Evolutionary conservation across 2,888 invertebrate species (phyloP), one percentile per base, ranked within the genome.

Genomic region (Arctia plantaginis): DNA sequence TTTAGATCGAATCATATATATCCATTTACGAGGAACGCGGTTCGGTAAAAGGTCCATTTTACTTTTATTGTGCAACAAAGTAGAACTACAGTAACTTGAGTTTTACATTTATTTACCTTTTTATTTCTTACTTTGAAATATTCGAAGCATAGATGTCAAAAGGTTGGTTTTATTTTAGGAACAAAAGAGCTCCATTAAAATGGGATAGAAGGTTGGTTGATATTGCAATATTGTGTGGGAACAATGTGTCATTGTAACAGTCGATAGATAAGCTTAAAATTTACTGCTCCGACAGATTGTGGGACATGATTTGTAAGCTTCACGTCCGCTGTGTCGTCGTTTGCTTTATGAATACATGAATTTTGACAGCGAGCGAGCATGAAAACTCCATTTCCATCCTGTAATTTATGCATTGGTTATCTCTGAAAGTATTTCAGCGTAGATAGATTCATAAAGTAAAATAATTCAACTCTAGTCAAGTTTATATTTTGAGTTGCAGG

Each of bases 1-100:
- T 91, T 90, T 88, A 84, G 81, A 89, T 88, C 86, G 87, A 89
- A 90, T 89, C 87, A 89, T 88, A 86, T 81, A 86, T 88, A 87
- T 83, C 84, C 81, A 78, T 81, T 81, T 80, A 78, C 78, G 77
- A 77, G 72, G 75, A 74, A 78, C 39, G 75, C 74, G 69, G 73
- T 77, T 81, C 77, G 72, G 76, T 82, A 80, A 69, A 77, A 75
- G 72, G 69, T 18, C 65, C 74, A 76, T 75, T 79, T 78, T 74
- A 77, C 79, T 82, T 84, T 80, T 82, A 80, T 75, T 75, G 75
- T 70, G 65, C 69, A 55, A 30, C 27, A 41, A 23, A 65, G 69
- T 55, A 75, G 33, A 72, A 76, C 33, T 70, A 73, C 66, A 55
- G 69, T 27, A 20, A 64, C 39, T 71, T 27, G 35, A 65, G 33